phyloP scores from a whole-genome alignment of 2,113 vertebrate species.

The Cephalopholis sonnerati region DNA sequence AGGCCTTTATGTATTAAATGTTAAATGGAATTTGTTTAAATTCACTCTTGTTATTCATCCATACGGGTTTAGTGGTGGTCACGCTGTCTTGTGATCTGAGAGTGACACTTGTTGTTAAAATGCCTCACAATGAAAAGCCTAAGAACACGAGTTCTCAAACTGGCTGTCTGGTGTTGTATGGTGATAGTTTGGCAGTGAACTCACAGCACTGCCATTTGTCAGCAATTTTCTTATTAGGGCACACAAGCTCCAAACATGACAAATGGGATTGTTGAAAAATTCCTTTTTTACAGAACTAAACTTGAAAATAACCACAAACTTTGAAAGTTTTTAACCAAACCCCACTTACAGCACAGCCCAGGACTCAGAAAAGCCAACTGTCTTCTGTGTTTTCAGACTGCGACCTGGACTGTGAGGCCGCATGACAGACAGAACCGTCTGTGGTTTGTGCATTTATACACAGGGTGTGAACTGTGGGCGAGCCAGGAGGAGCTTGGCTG shows the following conservation, averaged over 20 bases:
- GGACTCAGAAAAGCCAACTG: not conserved
- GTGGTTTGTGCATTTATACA: not conserved
- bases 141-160: not conserved
- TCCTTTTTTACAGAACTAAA: not conserved
- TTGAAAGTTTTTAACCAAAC: not conserved
- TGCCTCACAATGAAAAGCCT: not conserved
- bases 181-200: not conserved
- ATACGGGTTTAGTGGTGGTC: too few relatives aligned
- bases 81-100: not conserved
- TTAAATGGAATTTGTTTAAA: not conserved
- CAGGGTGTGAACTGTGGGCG: too few relatives aligned
- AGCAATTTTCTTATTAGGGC: not conserved
- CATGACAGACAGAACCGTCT: not conserved
- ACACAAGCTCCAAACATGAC: not conserved
- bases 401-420: not conserved
- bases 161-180: not conserved
- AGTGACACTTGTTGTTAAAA: not conserved
- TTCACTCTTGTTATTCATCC: not conserved
- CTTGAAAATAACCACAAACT: not conserved
- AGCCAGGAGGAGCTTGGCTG: too few relatives aligned
- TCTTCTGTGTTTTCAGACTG: not conserved
- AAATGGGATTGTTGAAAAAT: not conserved
- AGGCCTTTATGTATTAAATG: not conserved
- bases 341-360: not conserved
- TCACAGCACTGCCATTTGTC: not conserved